A percentile compares a stretch with the other conserved stretches of the same genome.
phyloP scores from a whole-genome alignment of 2,888 invertebrate genomes.

The Cosmia pyralina region DNA sequence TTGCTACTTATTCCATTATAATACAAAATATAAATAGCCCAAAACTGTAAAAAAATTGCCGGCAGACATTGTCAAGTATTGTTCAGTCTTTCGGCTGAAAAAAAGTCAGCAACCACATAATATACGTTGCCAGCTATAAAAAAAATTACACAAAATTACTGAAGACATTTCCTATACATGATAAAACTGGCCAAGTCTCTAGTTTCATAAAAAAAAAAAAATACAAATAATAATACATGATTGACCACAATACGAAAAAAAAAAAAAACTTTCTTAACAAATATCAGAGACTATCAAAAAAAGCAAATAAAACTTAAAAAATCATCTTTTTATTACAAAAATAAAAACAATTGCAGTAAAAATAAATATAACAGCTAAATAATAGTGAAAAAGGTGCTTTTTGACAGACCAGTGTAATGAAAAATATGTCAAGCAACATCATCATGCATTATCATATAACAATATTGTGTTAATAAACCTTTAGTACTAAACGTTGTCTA shows the following conservation, averaged over 20 bases:
- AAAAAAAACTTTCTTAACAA: neutral
- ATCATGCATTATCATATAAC: conserved; percentile 55
- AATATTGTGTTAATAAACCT: conserved; percentile 25
- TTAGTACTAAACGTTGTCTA: conserved; percentile 11
- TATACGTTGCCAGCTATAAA: conserved; percentile 66
- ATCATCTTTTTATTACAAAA: conserved; percentile 39
- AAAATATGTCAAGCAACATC: conserved; percentile 59
- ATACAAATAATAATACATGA: conserved; percentile 25
- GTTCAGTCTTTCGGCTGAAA: conserved; percentile 48
- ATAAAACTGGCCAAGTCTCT: conserved; percentile 39
- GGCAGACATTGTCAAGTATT: conserved; percentile 51
- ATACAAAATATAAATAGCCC: conserved; percentile 32
- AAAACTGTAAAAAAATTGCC: conserved; percentile 40
- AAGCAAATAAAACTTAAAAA: conserved; percentile 21
- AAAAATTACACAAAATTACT: conserved; percentile 44
- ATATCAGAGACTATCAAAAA: conserved; percentile 30
- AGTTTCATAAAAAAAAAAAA: conserved; percentile 43
- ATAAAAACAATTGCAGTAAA: conserved; percentile 26
- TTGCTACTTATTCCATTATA: conserved; percentile 34
- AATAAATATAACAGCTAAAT: conserved; percentile 84
- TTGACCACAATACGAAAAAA: conserved; percentile 16
- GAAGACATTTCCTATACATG: conserved; percentile 54
- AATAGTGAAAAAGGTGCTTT: conserved; percentile 70
- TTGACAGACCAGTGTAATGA: conserved; percentile 65
- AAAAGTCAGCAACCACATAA: conserved; percentile 57